These are phyloP conservation scores for Amia ocellicauda DNA, from an alignment of 2,113 vertebrate species.

Conservation along the genomic window DNA sequence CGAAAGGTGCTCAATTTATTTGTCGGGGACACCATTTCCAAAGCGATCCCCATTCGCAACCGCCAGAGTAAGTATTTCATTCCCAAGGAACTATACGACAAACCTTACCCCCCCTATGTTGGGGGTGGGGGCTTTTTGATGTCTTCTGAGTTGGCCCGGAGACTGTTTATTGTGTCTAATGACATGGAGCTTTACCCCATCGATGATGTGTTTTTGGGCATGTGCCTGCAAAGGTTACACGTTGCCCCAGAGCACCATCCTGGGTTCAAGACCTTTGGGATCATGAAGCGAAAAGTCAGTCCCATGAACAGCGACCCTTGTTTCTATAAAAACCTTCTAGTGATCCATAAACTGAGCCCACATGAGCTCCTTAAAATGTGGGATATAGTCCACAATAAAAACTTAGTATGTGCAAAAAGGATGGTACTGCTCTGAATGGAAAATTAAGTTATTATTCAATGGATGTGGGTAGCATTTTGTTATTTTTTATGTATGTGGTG, in stretches of 20 bases:
- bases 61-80: slow-evolving; percentile 79
- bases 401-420: slow-evolving; percentile 57
- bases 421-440: slow-evolving; percentile 28
- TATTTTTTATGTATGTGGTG: no score
- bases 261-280: slow-evolving; percentile 71
- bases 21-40: slow-evolving; percentile 71
- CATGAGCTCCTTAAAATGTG: slow-evolving; percentile 73
- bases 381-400: slow-evolving; percentile 53
- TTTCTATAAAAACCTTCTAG: slow-evolving; percentile 70
- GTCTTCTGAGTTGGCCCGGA: slow-evolving; percentile 49
- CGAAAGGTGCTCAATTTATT: slow-evolving; percentile 54
- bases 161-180: slow-evolving; percentile 56
- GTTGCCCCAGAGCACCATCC: slow-evolving; percentile 63
- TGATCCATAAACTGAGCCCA: slow-evolving; percentile 76
- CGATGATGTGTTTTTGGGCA: slow-evolving; percentile 80
- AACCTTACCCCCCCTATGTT: slow-evolving; percentile 70
- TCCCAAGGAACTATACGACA: slow-evolving; percentile 62
- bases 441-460: no score
- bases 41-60: slow-evolving; percentile 69
- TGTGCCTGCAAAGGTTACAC: slow-evolving; percentile 66
- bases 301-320: slow-evolving; percentile 76
- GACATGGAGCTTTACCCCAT: slow-evolving; percentile 74
- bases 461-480: no score
- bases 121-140: slow-evolving; percentile 77
- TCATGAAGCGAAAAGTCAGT: slow-evolving; percentile 50